Evolutionary conservation across 2,888 invertebrate genomes (phyloP).

Genomic region (Cephus pulcher): DNA sequence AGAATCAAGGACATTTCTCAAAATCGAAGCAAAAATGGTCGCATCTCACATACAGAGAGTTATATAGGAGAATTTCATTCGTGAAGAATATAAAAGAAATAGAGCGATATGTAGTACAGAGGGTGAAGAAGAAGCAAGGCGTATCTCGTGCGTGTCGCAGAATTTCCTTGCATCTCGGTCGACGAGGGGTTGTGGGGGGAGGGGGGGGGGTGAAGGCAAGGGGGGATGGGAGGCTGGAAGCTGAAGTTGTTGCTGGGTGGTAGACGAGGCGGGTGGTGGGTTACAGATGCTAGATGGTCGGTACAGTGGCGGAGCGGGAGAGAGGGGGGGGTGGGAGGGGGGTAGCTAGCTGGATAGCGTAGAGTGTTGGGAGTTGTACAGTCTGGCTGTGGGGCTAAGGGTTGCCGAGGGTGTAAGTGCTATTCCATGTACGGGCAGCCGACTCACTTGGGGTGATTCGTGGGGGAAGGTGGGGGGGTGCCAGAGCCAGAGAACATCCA

Average conservation of each 20-base stretch:
- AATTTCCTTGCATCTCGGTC: not conserved
- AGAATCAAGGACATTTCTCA: not conserved
- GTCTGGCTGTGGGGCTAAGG: slow-evolving; percentile 36
- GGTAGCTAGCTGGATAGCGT: slow-evolving; percentile 9
- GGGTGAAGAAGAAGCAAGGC: not conserved
- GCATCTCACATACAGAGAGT: not conserved
- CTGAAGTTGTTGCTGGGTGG: not conserved
- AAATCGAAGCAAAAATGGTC: not conserved
- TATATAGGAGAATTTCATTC: not conserved
- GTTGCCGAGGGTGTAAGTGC: slow-evolving; percentile 60
- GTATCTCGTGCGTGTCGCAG: not conserved
- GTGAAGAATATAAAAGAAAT: slow-evolving; percentile 6
- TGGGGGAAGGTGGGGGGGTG: not conserved
- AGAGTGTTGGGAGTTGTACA: slow-evolving; percentile 24
- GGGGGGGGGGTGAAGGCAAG: too few species aligned
- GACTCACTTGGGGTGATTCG: slow-evolving; percentile 13
- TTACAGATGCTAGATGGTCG: not conserved
- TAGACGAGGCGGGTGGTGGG: not conserved
- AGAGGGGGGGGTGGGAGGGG: slow-evolving; percentile 14
- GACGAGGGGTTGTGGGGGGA: not conserved
- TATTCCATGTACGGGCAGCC: slow-evolving; percentile 61
- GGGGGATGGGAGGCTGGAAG: too few species aligned
- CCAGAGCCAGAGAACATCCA: not conserved
- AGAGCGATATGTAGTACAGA: not conserved
- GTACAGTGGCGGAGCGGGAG: not conserved